A percentile compares a stretch with the other conserved stretches of the same genome.
These are phyloP conservation scores for Epinephelus malabaricus DNA, from an alignment of 2,797 vertebrate genomes.

Conservation along the genomic window DNA sequence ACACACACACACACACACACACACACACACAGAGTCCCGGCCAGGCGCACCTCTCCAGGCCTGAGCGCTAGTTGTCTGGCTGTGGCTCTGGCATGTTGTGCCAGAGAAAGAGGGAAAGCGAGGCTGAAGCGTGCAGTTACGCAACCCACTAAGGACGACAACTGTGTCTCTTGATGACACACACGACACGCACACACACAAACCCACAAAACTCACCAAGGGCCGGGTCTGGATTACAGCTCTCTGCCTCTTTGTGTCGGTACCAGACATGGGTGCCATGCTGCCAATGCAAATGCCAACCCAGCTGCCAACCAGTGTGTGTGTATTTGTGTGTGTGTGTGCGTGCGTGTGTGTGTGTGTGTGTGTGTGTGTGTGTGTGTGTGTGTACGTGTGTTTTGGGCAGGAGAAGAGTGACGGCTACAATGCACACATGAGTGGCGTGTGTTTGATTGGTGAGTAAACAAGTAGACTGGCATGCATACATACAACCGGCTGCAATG, in stretches of 20 bases:
- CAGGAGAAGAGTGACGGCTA: conserved; percentile 41
- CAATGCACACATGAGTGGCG: conserved; percentile 64
- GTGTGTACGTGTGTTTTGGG: conserved; percentile 32
- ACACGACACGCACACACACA: conserved; percentile 36
- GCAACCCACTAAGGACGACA: conserved; percentile 55
- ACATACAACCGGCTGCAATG: conserved; percentile 47
- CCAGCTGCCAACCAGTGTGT: conserved; percentile 67
- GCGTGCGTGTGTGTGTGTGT: conserved; percentile 3
- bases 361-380: conserved; percentile 31
- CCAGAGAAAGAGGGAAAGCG: conserved; percentile 56
- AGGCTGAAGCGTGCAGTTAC: conserved; percentile 57
- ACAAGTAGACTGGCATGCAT: conserved; percentile 63
- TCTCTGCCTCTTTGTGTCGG: conserved; percentile 72
- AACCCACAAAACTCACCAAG: conserved; percentile 53
- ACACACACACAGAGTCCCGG: conserved; percentile 27
- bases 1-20: background rate
- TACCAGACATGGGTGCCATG: conserved; percentile 56
- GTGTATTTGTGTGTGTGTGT: conserved; percentile 17
- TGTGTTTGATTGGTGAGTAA: conserved; percentile 74
- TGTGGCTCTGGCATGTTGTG: conserved; percentile 55
- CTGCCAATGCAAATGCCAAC: conserved; percentile 77
- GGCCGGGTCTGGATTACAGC: conserved; percentile 77
- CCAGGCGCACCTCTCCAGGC: conserved; percentile 56
- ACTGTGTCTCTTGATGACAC: conserved; percentile 58
- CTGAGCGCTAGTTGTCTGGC: conserved; percentile 64